A percentile compares a stretch with the other conserved stretches of the same genome.
Conservation (phyloP, 2,113 vertebrate species). For the Nanorana parkeri region DNA sequence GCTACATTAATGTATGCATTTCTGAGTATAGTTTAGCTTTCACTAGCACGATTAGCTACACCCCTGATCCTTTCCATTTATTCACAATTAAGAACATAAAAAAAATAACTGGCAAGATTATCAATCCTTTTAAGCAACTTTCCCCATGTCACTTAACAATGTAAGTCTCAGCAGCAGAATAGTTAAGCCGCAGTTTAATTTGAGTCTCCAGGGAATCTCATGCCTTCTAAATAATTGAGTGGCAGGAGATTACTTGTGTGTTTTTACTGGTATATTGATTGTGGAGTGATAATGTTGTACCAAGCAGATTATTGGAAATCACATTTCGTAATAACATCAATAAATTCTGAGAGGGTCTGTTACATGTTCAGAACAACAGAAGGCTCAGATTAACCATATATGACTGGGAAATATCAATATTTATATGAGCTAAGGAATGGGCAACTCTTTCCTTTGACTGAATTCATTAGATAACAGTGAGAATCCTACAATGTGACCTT, state of each 20-base stretch:
- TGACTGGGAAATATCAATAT: constrained; percentile 17
- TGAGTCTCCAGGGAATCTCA: constrained; percentile 68
- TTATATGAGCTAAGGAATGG: background rate
- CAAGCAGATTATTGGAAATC: constrained; percentile 74
- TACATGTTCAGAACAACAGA: background rate
- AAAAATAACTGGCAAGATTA: too few relatives aligned
- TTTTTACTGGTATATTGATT: constrained; percentile 80
- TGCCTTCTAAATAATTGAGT: constrained; percentile 81
- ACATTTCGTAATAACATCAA: constrained; percentile 72
- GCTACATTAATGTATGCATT: too few relatives aligned
- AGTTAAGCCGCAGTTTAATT: constrained; percentile 65
- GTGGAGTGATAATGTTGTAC: constrained; percentile 73
- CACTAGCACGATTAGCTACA: too few relatives aligned
- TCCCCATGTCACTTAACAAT: background rate
- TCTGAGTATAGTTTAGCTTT: too few relatives aligned
- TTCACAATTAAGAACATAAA: too few relatives aligned
- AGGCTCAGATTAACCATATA: background rate
- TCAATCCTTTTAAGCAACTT: background rate
- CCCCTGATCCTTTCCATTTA: too few relatives aligned
- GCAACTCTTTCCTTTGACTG: background rate
- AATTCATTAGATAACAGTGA: background rate
- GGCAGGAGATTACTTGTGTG: constrained; percentile 79
- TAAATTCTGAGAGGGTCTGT: constrained; percentile 63
- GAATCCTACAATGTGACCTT: background rate
- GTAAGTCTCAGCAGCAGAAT: background rate